These are phyloP conservation scores for Elachura formosa DNA, from an alignment of 2,113 vertebrate species.

Conservation along the genomic window DNA sequence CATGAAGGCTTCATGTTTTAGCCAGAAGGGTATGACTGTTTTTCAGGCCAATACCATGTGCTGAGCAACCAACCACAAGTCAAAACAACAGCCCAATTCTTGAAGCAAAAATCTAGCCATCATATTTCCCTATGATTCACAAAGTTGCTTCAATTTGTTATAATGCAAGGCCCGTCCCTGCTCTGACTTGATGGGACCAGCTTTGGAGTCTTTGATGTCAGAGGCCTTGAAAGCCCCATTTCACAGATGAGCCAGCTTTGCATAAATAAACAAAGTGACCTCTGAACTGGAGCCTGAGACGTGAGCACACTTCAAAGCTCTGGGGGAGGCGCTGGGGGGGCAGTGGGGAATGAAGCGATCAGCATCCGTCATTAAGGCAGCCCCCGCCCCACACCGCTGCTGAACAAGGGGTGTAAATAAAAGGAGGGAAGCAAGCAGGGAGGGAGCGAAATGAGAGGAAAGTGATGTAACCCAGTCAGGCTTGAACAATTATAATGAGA, in stretches of 20 bases:
- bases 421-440: not conserved
- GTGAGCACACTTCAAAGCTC: slow-evolving; percentile 72
- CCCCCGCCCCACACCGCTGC: not conserved
- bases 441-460: slow-evolving; percentile 55
- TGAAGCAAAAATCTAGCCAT: not conserved
- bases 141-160: slow-evolving; percentile 50
- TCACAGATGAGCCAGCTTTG: slow-evolving; percentile 74
- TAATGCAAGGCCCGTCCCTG: slow-evolving; percentile 45
- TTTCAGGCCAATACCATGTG: not conserved
- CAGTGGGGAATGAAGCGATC: slow-evolving; percentile 60
- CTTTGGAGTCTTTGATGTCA: slow-evolving; percentile 69
- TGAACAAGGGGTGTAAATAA: slow-evolving; percentile 43
- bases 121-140: slow-evolving; percentile 8
- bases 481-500: slow-evolving; percentile 55
- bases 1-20: not conserved
- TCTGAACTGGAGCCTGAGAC: slow-evolving; percentile 71
- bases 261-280: slow-evolving; percentile 76
- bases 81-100: not conserved
- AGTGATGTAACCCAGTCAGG: slow-evolving; percentile 68
- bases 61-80: not conserved
- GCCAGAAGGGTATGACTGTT: not conserved
- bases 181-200: slow-evolving; percentile 57
- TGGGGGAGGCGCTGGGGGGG: not conserved
- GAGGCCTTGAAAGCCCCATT: slow-evolving; percentile 67
- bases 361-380: slow-evolving; percentile 64